Evolutionary conservation across 2,888 invertebrate genomes (phyloP), one percentile per base, ranked within the genome.

Genomic region (Trichogramma evanescens): DNA sequence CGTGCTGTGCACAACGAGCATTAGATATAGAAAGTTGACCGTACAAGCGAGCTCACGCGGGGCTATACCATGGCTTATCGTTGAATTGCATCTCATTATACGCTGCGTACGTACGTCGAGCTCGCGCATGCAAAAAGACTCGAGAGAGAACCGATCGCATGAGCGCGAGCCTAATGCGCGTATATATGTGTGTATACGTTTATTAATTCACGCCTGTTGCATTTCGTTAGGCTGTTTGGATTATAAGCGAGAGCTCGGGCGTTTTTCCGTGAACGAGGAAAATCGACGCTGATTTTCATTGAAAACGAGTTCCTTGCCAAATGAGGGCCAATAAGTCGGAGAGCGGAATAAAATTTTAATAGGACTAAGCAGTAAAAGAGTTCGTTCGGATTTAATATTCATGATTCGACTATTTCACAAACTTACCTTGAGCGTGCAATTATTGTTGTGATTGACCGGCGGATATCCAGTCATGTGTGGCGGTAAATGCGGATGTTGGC

Each of bases 401-500:
- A 26, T 26, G 26, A 26, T 26, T 26, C 26, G 26, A 26, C 26
- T 26, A 26, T 26, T 26, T 42, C 44, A 38, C 45, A 54, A 26
- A 26, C 26, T 70, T 66, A 77, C 77, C 76, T 77, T 77, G 59
- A 77, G 69, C 56, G 80, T 80, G 73, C 81, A 82, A 67, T 81
- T 81, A 73, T 80, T 81, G 70, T 80, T 82, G 73, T 78, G 74
- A 67, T 77, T 78, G 68, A 76, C 74, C 50, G 76, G 73, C 59
- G 74, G 74, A 61, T 77, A 77, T 43, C 62, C 64, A 46, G 74
- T 72, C 56, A 78, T 77, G 66, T 80, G 80, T 57, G 75, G 74
- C 70, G 84, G 83, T 52, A 83, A 82, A 77, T 83, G 83, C 68
- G 84, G 83, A 64, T 78, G 79, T 41, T 75, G 77, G 78, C 84